Evolutionary conservation across 2,113 vertebrate genomes (phyloP).

Genomic region (Gymnobelideus leadbeateri): DNA sequence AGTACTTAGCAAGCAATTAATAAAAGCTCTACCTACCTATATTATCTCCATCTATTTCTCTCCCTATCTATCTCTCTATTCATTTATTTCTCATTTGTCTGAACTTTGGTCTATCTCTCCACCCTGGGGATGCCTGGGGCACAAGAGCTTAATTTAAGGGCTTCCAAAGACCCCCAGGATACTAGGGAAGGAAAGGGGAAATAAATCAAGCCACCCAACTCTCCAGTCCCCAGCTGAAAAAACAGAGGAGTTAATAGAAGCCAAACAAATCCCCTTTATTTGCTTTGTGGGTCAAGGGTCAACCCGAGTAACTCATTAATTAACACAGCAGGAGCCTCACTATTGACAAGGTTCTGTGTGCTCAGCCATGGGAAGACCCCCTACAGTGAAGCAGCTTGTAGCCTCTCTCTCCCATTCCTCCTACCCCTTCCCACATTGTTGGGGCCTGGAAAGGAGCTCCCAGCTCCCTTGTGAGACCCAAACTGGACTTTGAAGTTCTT

Average conservation of each 20-base stretch:
- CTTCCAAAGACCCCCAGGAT: background rate
- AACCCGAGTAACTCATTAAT: constrained; percentile 89
- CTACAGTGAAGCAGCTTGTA: constrained; percentile 78
- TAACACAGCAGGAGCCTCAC: constrained; percentile 84
- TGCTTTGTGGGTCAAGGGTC: constrained; percentile 87
- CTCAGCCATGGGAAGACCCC: constrained; percentile 83
- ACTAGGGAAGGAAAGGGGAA: background rate
- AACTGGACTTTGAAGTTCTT: background rate
- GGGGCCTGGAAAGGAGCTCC: background rate
- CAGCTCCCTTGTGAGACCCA: background rate
- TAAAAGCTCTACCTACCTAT: background rate
- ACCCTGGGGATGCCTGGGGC: background rate
- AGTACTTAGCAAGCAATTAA: background rate
- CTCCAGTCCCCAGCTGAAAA: constrained; percentile 75
- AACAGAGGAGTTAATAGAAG: constrained; percentile 84
- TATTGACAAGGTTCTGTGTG: constrained; percentile 87
- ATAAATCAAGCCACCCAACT: constrained; percentile 61
- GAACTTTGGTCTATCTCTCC: constrained; percentile 47
- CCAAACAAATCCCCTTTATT: constrained; percentile 87
- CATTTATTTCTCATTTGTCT: background rate
- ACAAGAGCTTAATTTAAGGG: background rate
- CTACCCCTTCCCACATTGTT: constrained; percentile 49
- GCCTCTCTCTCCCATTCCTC: constrained; percentile 65
- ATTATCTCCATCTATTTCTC: background rate
- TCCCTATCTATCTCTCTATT: constrained; percentile 57